Conservation (phyloP, 2,888 invertebrate genomes). For the Luperina nickerlii region DNA sequence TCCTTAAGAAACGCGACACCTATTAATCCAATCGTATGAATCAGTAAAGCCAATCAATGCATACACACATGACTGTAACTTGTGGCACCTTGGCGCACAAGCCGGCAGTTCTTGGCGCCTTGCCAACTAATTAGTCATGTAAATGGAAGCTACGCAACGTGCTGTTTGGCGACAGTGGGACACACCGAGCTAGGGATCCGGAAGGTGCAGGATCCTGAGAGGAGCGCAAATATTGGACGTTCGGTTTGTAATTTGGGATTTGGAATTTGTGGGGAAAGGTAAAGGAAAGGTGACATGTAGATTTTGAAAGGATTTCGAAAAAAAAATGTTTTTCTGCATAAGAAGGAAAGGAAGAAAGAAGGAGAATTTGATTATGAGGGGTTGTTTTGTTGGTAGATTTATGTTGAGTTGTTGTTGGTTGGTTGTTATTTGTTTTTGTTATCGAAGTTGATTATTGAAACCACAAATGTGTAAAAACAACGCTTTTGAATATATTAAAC, state of each 20-base stretch:
- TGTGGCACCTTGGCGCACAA: slow-evolving; percentile 49
- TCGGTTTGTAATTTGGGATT: slow-evolving; percentile 16
- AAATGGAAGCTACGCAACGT: slow-evolving; percentile 79
- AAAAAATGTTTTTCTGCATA: neutral
- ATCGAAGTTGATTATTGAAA: neutral
- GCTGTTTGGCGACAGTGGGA: slow-evolving; percentile 68
- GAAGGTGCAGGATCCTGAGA: slow-evolving; percentile 49
- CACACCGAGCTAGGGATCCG: slow-evolving; percentile 26
- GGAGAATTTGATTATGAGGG: neutral
- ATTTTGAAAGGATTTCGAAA: neutral
- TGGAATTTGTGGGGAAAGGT: neutral
- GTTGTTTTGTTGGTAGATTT: neutral
- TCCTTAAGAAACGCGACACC: neutral
- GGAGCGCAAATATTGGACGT: slow-evolving; percentile 28
- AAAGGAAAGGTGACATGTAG: neutral
- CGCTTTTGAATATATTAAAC: neutral
- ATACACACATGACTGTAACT: slow-evolving; percentile 41
- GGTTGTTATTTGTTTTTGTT: neutral
- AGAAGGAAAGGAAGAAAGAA: neutral
- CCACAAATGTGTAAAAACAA: too few relatives aligned
- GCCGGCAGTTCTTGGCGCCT: slow-evolving; percentile 51
- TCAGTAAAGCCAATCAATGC: slow-evolving; percentile 61
- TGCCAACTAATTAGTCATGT: slow-evolving; percentile 84
- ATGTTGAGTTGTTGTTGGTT: too few relatives aligned
- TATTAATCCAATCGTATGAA: slow-evolving; percentile 35